A percentile compares a stretch with the other conserved stretches of the same genome.
Evolutionary conservation across 2,113 vertebrate genomes (phyloP).

Genomic region (Petrocephalus zakoni): DNA sequence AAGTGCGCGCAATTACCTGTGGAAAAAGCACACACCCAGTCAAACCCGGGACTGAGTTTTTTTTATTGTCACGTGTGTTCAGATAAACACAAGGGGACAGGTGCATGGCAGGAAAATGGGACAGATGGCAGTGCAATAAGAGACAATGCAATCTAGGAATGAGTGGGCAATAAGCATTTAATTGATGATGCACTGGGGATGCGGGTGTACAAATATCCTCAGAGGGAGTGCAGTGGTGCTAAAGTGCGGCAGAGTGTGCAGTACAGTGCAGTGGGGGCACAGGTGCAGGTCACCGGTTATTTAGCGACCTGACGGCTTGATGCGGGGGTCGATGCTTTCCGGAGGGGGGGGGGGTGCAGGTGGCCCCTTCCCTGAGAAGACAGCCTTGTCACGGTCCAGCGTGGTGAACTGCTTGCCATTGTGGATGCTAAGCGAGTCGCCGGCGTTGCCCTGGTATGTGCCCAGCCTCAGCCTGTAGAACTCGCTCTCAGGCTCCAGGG

Average conservation of each 20-base stretch:
- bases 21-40: not conserved
- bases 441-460: conserved; percentile 91
- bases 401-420: conserved; percentile 97
- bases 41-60: not conserved
- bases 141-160: not conserved
- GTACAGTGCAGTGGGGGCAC: not conserved
- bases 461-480: conserved; percentile 84
- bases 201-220: not conserved
- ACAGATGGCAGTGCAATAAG: not conserved
- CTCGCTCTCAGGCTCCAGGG: conserved; percentile 81
- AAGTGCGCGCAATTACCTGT: conserved; percentile 96
- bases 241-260: not conserved
- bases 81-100: not conserved
- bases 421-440: conserved; percentile 89
- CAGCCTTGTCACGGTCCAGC: conserved; percentile 88
- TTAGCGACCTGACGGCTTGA: not conserved
- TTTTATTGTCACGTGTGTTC: not conserved
- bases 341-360: not conserved
- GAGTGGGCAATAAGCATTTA: not conserved
- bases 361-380: conserved; percentile 75
- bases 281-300: not conserved
- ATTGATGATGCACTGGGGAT: not conserved
- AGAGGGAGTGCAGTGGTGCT: not conserved
- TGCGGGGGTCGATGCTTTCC: not conserved
- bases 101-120: not conserved